These are phyloP conservation scores for Syrmaticus mikado DNA, from an alignment of 2,113 vertebrate genomes.

Conservation along the genomic window DNA sequence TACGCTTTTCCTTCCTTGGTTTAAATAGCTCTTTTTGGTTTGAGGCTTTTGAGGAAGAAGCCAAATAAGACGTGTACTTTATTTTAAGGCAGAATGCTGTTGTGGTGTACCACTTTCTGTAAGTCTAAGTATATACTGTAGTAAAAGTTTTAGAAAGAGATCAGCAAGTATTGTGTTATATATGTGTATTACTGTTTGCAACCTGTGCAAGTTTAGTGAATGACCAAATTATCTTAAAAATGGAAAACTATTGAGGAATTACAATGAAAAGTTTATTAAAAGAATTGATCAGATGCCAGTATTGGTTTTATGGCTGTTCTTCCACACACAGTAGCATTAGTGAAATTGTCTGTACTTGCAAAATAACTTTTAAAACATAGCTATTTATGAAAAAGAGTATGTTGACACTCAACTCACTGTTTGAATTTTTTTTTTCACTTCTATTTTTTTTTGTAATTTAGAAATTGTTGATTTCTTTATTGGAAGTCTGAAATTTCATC, in stretches of 20 bases:
- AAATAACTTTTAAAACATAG: not conserved
- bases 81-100: conserved; percentile 73
- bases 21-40: conserved; percentile 74
- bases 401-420: not conserved
- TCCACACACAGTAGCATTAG: not conserved
- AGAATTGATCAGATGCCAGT: not conserved
- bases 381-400: not conserved
- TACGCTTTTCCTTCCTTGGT: conserved; percentile 71
- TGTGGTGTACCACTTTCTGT: conserved; percentile 72
- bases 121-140: conserved; percentile 49
- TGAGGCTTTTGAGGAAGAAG: conserved; percentile 75
- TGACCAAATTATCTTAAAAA: not conserved
- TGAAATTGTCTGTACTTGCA: not conserved
- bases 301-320: not conserved
- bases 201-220: not conserved
- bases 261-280: not conserved
- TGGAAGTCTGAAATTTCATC: not conserved
- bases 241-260: not conserved
- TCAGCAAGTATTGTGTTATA: not conserved
- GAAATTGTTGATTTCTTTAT: not conserved
- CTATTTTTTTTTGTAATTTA: not conserved
- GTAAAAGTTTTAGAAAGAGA: conserved; percentile 45
- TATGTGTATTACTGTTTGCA: conserved; percentile 9
- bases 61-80: conserved; percentile 68
- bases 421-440: not conserved